phyloP scores from a whole-genome alignment of 2,888 invertebrate genomes.

The Tipula unca region DNA sequence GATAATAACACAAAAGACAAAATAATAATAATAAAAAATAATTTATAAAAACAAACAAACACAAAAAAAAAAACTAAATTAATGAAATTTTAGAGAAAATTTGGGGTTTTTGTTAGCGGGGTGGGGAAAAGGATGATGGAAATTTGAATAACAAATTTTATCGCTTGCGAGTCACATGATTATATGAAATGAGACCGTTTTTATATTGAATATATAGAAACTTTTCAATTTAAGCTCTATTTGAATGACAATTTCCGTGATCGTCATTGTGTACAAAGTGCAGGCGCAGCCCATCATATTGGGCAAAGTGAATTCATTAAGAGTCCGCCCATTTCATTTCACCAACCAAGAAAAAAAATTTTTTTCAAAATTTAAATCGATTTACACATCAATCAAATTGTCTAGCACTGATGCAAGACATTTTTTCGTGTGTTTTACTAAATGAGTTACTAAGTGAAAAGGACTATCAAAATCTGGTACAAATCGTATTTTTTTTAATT shows the following conservation, averaged over 20 bases:
- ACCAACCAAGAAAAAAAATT: too few species aligned
- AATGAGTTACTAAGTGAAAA: too few species aligned
- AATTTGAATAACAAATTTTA: not conserved
- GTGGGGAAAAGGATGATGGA: not conserved
- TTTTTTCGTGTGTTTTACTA: too few species aligned
- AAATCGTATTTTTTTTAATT: too few species aligned
- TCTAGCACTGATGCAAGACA: too few species aligned
- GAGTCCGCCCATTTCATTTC: too few species aligned
- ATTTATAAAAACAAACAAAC: not conserved
- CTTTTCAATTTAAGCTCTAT: not conserved
- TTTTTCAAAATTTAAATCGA: too few species aligned
- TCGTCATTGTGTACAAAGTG: too few species aligned
- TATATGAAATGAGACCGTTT: not conserved
- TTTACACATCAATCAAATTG: too few species aligned
- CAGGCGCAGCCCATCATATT: too few species aligned
- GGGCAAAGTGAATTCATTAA: too few species aligned
- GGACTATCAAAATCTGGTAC: too few species aligned
- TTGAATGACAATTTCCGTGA: not conserved
- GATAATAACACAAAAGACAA: constrained; percentile 4
- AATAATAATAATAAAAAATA: not conserved
- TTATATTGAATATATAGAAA: not conserved
- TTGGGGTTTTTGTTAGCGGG: not conserved
- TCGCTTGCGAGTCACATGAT: not conserved
- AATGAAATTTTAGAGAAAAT: not conserved
- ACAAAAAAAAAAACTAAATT: not conserved